These are phyloP conservation scores for Drosophila simulans DNA, from an alignment of 1,140 invertebrate species.

Conservation along the genomic window DNA sequence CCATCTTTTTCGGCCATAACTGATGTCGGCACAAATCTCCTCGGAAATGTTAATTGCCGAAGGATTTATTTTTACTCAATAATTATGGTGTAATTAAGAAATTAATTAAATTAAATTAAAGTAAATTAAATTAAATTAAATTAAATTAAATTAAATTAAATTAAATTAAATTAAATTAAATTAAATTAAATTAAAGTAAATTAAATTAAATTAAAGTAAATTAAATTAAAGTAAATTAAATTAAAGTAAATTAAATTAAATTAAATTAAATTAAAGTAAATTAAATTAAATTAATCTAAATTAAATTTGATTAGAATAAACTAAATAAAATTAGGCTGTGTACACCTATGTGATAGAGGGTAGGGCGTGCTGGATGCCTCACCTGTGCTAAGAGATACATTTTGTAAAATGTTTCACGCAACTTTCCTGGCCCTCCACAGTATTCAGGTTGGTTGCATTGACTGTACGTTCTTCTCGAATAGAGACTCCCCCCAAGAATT, in stretches of 20 bases:
- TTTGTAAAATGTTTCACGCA: constrained; percentile 72
- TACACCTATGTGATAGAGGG: constrained; percentile 3
- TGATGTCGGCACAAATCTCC: constrained; percentile 74
- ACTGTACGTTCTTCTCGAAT: constrained; percentile 36
- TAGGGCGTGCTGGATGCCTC: constrained; percentile 62
- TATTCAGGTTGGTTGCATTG: constrained; percentile 60
- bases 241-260: no score
- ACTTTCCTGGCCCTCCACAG: constrained; percentile 53
- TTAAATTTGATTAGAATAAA: no score
- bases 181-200: no score
- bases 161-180: no score
- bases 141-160: no score
- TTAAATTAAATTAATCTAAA: no score
- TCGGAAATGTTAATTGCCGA: constrained; percentile 81
- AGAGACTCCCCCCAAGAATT: neutral
- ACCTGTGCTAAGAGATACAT: constrained; percentile 82
- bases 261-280: no score
- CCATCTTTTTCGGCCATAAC: constrained; percentile 17
- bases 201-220: no score
- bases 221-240: no score
- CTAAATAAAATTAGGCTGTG: neutral
- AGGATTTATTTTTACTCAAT: constrained; percentile 80
- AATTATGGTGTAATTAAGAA: no score
- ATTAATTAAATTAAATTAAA: no score
- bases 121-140: no score